Percentiles rank a stretch among this genome's conserved stretches.
Conservation (phyloP, 2,113 vertebrate genomes). For the Columba livia region DNA sequence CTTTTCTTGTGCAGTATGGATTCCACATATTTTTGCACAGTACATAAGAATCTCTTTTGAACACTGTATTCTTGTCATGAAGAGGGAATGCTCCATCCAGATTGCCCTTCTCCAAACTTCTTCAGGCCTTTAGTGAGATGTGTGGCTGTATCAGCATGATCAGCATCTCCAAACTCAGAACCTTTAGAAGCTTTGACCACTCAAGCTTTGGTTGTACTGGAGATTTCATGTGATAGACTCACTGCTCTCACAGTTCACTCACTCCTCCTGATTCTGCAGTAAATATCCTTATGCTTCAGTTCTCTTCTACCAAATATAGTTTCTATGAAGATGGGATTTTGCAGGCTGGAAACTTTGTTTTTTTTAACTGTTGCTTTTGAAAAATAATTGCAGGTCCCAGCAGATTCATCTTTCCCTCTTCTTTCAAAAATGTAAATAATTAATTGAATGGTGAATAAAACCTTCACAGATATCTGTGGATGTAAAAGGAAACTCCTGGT, state of each 20-base stretch:
- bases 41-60: neutral
- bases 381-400: neutral
- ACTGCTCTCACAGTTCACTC: neutral
- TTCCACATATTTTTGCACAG: neutral
- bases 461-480: neutral
- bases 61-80: neutral
- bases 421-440: neutral
- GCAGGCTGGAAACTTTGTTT: neutral
- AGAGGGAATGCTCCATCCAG: neutral
- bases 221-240: neutral
- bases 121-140: neutral
- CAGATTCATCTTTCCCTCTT: neutral
- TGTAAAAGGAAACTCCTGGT: neutral
- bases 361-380: neutral
- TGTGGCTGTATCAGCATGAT: neutral
- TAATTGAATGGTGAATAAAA: neutral
- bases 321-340: neutral
- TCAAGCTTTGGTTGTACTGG: neutral
- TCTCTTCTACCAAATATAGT: neutral
- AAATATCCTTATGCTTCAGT: neutral
- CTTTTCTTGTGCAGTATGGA: neutral
- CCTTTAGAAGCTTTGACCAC: fast-evolving
- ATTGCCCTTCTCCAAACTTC: neutral
- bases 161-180: neutral
- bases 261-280: neutral